Percentiles rank a stretch among this genome's conserved stretches.
These are phyloP conservation scores for Bos javanicus DNA, from an alignment of 2,113 vertebrate species.

Conservation along the genomic window DNA sequence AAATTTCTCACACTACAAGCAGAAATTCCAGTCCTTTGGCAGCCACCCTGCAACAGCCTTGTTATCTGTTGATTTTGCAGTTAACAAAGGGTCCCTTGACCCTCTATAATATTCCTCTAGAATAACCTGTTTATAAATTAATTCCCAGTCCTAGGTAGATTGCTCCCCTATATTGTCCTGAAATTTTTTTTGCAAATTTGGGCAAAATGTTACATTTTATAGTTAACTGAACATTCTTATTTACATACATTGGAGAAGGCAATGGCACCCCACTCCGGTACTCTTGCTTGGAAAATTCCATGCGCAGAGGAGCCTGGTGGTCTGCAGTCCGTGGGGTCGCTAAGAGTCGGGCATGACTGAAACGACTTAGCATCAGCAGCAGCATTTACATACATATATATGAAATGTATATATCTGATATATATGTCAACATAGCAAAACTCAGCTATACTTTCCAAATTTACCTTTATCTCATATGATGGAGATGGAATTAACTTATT, in stretches of 20 bases:
- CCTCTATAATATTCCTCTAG: background rate
- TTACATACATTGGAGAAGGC: background rate
- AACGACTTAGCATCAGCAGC: background rate
- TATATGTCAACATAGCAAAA: background rate
- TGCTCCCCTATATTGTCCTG: background rate
- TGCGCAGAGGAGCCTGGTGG: background rate
- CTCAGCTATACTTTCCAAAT: background rate
- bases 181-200: background rate
- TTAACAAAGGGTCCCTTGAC: background rate
- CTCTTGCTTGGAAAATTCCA: background rate
- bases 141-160: background rate
- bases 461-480: background rate
- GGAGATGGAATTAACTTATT: background rate
- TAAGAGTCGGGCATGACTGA: background rate
- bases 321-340: background rate
- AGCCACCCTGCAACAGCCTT: background rate
- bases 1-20: background rate
- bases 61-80: background rate
- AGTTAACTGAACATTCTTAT: background rate
- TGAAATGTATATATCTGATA: background rate
- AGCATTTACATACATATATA: background rate
- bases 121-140: background rate
- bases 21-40: background rate
- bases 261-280: background rate
- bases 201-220: background rate